phyloP scores from a whole-genome alignment of 2,113 vertebrate species.

The Benitochromis conjunctus region DNA sequence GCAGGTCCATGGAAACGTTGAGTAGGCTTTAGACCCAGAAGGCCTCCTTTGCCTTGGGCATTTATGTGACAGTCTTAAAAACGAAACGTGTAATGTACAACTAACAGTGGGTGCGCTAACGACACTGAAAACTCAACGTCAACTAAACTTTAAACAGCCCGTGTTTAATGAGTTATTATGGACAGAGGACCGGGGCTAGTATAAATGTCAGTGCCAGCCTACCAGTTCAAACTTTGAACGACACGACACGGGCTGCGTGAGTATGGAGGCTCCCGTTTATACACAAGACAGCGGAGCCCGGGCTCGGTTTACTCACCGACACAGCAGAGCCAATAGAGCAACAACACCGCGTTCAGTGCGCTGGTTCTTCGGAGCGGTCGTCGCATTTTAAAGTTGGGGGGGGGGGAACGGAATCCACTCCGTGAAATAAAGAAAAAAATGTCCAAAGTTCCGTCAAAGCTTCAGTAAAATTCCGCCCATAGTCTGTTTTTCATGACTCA shows the following conservation, averaged over 20 bases:
- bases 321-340: slow-evolving; percentile 5
- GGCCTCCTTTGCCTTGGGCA: neutral
- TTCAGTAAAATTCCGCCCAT: slow-evolving; percentile 30
- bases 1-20: neutral
- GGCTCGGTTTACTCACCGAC: slow-evolving; percentile 55
- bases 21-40: neutral
- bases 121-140: neutral
- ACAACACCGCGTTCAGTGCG: neutral
- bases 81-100: neutral
- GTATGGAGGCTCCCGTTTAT: neutral
- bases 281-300: neutral
- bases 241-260: neutral
- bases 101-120: neutral
- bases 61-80: neutral
- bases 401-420: neutral
- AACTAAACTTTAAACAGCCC: no score
- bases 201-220: neutral
- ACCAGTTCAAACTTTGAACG: neutral
- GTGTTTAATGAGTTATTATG: neutral
- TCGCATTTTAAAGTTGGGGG: slow-evolving; percentile 36
- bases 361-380: neutral
- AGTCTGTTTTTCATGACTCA: neutral
- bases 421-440: neutral
- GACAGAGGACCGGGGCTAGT: neutral
- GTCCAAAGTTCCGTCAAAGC: neutral